Base-by-base conservation (phyloP, 2,888 invertebrate species). In the Watsonalla binaria region DNA sequence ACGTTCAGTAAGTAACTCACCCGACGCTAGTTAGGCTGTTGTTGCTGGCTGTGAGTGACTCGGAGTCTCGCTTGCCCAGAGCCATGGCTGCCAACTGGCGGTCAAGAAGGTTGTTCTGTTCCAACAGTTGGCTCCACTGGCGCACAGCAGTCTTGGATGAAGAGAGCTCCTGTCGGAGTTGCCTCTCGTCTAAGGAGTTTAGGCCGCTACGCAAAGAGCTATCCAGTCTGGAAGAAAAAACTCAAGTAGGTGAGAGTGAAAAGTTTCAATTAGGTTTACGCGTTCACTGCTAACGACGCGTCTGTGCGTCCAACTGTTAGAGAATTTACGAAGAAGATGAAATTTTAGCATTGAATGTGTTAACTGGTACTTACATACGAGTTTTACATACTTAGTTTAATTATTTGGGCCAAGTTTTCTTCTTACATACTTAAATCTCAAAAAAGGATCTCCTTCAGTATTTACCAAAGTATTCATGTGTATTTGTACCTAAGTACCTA, bases 191-290 rank as follows among this genome's bases (percentile, higher is more conserved):
- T 54, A 91, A 62, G 0, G 91, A 90, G 69, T 90, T 91, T 45
- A 91, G 75, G 47, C 91, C 91, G 62, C 91, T 91, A 50, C 90
- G 86, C 0, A 91, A 78, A 5, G 91, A 91, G 60, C 90, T 90
- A 70, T 90, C 90, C 78, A 90, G 66, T 68, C 90, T 90, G 63
- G 14, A 15, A 7, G 48, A 51, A 45, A 46, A 42, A 50, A 15
- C 5, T 24, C 34, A 11, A 46, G 13, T 47, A 6, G 39, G 45
- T 50, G 46, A 33, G 14, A 11, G 7, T 33, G n/a, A 8, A 37
- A 37, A 9, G 8, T 37, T 9, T 2, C 6, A 37, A 24, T 24
- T 24, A 24, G 24, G 4, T n/a, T n/a, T n/a, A n/a, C n/a, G n/a
- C n/a, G n/a, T n/a, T n/a, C n/a, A n/a, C n/a, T n/a, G n/a, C n/a